phyloP scores from a whole-genome alignment of 2,113 vertebrate genomes.

The Melanocharis versteri region DNA sequence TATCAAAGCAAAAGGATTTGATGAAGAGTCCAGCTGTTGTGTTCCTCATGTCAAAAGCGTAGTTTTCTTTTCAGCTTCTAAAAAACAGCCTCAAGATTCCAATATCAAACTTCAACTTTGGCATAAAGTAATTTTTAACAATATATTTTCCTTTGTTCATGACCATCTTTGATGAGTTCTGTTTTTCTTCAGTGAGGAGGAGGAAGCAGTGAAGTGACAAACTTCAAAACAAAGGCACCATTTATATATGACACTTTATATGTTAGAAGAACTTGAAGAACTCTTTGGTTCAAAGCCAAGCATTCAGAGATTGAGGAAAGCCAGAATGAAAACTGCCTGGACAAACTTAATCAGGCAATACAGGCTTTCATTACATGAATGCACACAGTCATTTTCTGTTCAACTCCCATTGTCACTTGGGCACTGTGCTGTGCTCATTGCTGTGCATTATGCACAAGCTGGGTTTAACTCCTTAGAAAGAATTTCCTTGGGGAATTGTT shows the following conservation, averaged over 20 bases:
- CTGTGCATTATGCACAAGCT: not conserved
- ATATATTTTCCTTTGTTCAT: not conserved
- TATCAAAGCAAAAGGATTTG: not conserved
- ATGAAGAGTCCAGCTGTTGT: not conserved
- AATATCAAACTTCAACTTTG: not conserved
- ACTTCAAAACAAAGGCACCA: slow-evolving; percentile 33
- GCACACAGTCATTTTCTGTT: not conserved
- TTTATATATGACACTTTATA: slow-evolving; percentile 29
- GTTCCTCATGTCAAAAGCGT: not conserved
- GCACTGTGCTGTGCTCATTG: not conserved
- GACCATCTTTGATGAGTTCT: not conserved
- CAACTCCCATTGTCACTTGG: not conserved
- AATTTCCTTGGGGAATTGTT: not conserved
- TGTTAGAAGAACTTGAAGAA: slow-evolving; percentile 6
- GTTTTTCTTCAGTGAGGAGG: not conserved
- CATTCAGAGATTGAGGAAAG: not conserved
- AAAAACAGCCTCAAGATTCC: not conserved
- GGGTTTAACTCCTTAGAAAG: not conserved
- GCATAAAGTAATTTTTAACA: not conserved
- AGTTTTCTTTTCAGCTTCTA: not conserved
- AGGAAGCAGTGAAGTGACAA: not conserved
- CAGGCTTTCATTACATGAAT: not conserved
- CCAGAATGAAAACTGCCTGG: not conserved
- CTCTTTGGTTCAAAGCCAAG: slow-evolving; percentile 22
- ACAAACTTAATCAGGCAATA: slow-evolving; percentile 14